Conservation (phyloP, 1,140 invertebrate genomes). For the Oedothorax gibbosus region DNA sequence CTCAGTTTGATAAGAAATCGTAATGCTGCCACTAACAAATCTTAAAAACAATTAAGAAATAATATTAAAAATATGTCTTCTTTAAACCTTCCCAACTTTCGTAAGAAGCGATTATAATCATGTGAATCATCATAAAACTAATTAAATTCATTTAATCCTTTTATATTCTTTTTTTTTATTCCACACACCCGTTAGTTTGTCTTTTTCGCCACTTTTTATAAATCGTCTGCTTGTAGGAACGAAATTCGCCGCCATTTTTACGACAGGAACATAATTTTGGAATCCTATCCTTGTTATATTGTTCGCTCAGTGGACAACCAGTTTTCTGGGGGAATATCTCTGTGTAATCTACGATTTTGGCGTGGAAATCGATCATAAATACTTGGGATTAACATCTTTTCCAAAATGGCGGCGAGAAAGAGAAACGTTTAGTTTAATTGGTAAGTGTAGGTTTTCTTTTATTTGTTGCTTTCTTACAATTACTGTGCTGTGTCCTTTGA, state of each 20-base stretch:
- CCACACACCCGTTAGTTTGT: background rate
- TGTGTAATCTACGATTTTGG: slow-evolving; percentile 48
- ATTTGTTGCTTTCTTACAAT: slow-evolving; percentile 4
- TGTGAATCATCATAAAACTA: slow-evolving; percentile 38
- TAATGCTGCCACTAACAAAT: slow-evolving; percentile 21
- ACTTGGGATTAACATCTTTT: slow-evolving; percentile 57
- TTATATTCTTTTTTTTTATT: slow-evolving; percentile 13
- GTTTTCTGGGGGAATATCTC: slow-evolving; percentile 13
- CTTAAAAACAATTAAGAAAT: slow-evolving; percentile 28
- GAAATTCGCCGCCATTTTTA: slow-evolving; percentile 47
- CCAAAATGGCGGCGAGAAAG: slow-evolving; percentile 19
- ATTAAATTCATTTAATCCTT: slow-evolving; percentile 37
- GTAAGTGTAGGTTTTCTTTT: slow-evolving; percentile 40
- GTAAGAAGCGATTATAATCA: background rate
- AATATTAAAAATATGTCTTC: background rate
- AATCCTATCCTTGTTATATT: slow-evolving; percentile 52
- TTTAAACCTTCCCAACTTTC: background rate
- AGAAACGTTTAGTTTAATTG: slow-evolving; percentile 55
- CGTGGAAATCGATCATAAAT: slow-evolving; percentile 59
- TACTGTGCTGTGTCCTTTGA: slow-evolving; percentile 36
- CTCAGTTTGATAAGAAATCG: background rate
- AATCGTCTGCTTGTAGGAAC: slow-evolving; percentile 4
- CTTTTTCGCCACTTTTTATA: slow-evolving; percentile 27
- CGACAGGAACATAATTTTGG: slow-evolving; percentile 31
- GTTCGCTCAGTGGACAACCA: slow-evolving; percentile 40